Evolutionary conservation across 1,140 invertebrate species (phyloP), one percentile per base, ranked within the genome.

Genomic region (Harpegnathos saltator): DNA sequence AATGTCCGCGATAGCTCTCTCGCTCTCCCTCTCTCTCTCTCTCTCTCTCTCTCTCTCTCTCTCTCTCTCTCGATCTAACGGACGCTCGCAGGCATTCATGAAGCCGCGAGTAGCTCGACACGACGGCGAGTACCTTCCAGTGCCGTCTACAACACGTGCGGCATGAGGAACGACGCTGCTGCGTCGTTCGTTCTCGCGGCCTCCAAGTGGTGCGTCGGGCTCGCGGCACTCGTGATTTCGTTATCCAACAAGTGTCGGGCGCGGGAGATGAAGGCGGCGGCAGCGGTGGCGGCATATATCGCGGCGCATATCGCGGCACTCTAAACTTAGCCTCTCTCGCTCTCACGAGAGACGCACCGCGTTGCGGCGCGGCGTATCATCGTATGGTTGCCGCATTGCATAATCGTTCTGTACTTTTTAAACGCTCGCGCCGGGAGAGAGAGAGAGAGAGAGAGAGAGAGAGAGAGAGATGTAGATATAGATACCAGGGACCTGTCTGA

Each of bases 401-500:
- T 92, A 92, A 92, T 92, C 89, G 86, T 85, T 91, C 83, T 82
- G 71, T 88, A 88, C 72, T 88, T 88, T 88, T 88, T 85, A 88
- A 87, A 58, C 48, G 65, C 29, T 48, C 12, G 29, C 15, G 44
- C 11, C 12, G 7, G 14, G 15, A 19, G 63, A 50, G 63, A 58
- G n/a, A n/a, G n/a, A n/a, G 38, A 52, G 19, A 26, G 85, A 86
- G n/a, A n/a, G n/a, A n/a, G n/a, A n/a, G n/a, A n/a, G n/a, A n/a
- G n/a, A n/a, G n/a, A n/a, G 38, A 52, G 19, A 26, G 85, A 86
- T 87, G 73, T 66, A 83, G 74, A 87, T 87, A 82, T 66, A 78
- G 77, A 88, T 87, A 87, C 56, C 29, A 26, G 69, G 26, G 15
- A 17, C 50, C 50, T 82, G 29, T 65, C 58, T 29, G 86, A 87